phyloP scores from a whole-genome alignment of 2,113 vertebrate genomes.

The Tyrannus savana region DNA sequence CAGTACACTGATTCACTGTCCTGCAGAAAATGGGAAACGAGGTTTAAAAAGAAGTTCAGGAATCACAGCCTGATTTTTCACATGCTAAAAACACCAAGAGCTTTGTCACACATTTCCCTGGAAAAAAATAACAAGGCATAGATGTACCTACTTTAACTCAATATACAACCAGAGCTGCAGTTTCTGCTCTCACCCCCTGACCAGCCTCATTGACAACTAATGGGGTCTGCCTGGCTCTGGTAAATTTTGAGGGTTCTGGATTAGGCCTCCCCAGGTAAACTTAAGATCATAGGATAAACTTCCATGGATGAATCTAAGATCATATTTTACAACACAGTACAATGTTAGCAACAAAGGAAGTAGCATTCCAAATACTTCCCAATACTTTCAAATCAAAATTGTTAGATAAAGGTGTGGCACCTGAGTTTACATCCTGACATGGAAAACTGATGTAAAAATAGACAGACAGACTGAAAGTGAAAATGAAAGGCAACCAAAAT shows the following conservation, averaged over 20 bases:
- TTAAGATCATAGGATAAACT: neutral
- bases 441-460: neutral
- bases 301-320: neutral
- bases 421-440: neutral
- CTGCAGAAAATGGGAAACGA: constrained; percentile 56
- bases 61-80: neutral
- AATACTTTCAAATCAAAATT: neutral
- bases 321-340: neutral
- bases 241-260: neutral
- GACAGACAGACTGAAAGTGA: neutral
- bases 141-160: neutral
- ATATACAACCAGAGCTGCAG: neutral
- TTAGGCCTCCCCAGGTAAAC: neutral
- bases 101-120: neutral
- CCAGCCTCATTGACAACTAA: neutral
- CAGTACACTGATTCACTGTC: constrained; percentile 90
- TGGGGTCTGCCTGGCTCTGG: neutral
- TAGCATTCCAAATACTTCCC: neutral
- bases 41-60: neutral
- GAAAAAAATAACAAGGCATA: neutral
- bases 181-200: neutral
- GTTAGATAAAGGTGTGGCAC: neutral
- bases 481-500: neutral
- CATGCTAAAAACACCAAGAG: neutral
- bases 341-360: neutral